These are phyloP conservation scores for Perognathus longimembris DNA, from an alignment of 2,113 vertebrate genomes.

Conservation along the genomic window DNA sequence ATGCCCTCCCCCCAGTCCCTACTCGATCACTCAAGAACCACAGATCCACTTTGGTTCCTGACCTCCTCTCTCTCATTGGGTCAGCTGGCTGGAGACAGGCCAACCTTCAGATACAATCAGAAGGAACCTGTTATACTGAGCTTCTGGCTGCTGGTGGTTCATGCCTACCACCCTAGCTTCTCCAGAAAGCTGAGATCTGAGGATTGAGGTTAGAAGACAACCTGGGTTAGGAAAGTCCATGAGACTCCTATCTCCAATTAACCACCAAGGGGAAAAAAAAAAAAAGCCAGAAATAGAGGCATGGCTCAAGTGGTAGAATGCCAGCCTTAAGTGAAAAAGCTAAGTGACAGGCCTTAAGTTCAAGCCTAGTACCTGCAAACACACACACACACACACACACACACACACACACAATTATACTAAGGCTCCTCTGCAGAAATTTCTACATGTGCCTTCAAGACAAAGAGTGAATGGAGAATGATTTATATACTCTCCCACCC, in stretches of 20 bases:
- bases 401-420: not conserved
- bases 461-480: not conserved
- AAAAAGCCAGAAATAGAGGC: too few species aligned
- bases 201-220: too few species aligned
- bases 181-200: too few species aligned
- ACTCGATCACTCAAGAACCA: not conserved
- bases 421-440: not conserved
- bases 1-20: not conserved
- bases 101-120: not conserved
- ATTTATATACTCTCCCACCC: not conserved
- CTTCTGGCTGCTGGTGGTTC: too few species aligned
- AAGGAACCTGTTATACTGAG: not conserved
- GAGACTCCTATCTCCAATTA: too few species aligned
- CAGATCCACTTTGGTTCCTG: not conserved
- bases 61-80: not conserved
- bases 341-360: too few species aligned
- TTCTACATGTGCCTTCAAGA: not conserved
- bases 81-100: not conserved
- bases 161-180: not conserved
- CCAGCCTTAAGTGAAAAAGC: too few species aligned
- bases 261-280: too few species aligned
- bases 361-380: too few species aligned
- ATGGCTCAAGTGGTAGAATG: too few species aligned
- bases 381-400: too few species aligned
- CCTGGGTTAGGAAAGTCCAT: too few species aligned